Evolutionary conservation across 1,140 invertebrate species (phyloP).

Genomic region (Calephelis virginiensis): DNA sequence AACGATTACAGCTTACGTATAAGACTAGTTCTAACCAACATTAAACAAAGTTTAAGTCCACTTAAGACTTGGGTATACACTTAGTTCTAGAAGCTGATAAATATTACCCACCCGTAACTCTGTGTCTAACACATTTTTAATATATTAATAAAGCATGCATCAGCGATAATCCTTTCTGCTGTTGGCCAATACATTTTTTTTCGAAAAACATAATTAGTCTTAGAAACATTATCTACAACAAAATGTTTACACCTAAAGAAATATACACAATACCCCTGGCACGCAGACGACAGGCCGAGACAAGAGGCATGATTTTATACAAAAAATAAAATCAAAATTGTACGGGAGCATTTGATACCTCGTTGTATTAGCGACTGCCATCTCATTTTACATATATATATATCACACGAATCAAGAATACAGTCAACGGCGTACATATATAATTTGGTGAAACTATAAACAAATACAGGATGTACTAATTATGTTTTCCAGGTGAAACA

Average conservation of each 20-base stretch:
- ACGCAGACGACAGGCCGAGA: constrained; percentile 75
- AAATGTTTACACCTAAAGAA: constrained; percentile 59
- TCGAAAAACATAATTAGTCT: constrained; percentile 73
- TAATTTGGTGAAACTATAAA: constrained; percentile 14
- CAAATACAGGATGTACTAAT: constrained; percentile 49
- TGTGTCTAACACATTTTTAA: constrained; percentile 49
- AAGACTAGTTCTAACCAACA: constrained; percentile 53
- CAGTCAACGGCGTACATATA: constrained; percentile 13
- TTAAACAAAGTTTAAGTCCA: constrained; percentile 43
- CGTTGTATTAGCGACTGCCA: constrained; percentile 74
- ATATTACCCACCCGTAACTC: constrained; percentile 48
- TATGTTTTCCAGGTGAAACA: constrained; percentile 73
- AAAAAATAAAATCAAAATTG: constrained; percentile 75
- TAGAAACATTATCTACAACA: constrained; percentile 47
- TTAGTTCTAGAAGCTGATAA: constrained; percentile 49
- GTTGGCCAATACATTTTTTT: constrained; percentile 56
- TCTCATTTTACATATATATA: constrained; percentile 60
- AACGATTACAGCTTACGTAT: constrained; percentile 51
- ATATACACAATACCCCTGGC: constrained; percentile 68
- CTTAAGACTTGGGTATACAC: constrained; percentile 42
- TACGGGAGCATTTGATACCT: constrained; percentile 68
- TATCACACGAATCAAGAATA: constrained; percentile 66
- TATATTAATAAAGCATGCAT: constrained; percentile 47
- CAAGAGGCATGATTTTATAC: constrained; percentile 75
- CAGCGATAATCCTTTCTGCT: constrained; percentile 55